Evolutionary conservation across 2,797 vertebrate genomes (phyloP), one percentile per base, ranked within the genome.

Genomic region (Intellagama lesueurii): DNA sequence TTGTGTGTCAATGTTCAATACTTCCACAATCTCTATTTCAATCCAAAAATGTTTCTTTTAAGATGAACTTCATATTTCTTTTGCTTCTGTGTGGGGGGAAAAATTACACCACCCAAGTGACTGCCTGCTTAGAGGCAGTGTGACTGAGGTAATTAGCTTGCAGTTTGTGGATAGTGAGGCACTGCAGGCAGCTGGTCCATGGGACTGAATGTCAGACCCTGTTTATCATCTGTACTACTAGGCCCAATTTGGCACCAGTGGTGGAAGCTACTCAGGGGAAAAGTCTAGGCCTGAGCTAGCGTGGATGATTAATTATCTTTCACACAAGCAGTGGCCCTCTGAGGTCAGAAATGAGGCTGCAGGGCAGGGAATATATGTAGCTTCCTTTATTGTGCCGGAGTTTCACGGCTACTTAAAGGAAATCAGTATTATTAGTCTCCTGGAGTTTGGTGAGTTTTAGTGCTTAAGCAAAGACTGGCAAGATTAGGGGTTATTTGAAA

Each of bases 201-300:
- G 16, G 86, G 88, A n/a, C 0, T 0, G 81, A 84, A 56, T 24
- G 76, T 32, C 79, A 47, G 72, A 60, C 0, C 44, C 82, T 88
- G 47, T 87, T 89, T 76, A 26, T 89, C 24, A 0, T 64, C 49
- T n/a, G 49, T 47, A 69, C 26, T 78, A 3, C 19, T 70, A 83
- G 89, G 75, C 85, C 90, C 79, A 85, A 60, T 44, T 88, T 81
- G 89, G 84, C 85, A 89, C 22, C 49, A 78, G 77, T 19, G 86
- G 68, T 40, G 75, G 60, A 40, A 30, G 78, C 16, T 88, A 80
- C 86, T 79, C 82, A 40, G 73, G 35, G 66, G 26, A 91, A 40
- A 77, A 7, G 44, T 16, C 0, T 4, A 92, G 14, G 70, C 60
- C 78, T 85, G 66, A 89, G n/a, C 26, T 66, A n/a, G 16, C 47